Conservation (phyloP, 2,797 vertebrate genomes). For the Apodemus agrarius region DNA sequence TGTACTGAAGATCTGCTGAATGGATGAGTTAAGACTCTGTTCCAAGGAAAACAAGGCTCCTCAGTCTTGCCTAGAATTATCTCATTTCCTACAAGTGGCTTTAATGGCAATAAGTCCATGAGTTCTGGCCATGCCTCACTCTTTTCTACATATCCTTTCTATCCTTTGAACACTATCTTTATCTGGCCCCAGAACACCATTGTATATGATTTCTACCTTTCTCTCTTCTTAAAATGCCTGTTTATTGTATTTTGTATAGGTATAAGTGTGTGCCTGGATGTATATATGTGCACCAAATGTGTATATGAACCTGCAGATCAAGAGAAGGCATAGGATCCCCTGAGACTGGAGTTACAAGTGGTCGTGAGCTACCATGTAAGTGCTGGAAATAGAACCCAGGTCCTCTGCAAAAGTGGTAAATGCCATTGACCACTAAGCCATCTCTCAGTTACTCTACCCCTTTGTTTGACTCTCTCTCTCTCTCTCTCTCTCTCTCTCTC, state of each 20-base stretch:
- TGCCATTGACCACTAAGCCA: background rate
- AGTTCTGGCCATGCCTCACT: too few relatives aligned
- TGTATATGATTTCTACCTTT: background rate
- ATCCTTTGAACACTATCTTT: background rate
- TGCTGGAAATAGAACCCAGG: background rate
- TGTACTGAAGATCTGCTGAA: accelerated
- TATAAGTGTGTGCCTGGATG: background rate
- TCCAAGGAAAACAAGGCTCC: accelerated
- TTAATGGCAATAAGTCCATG: accelerated
- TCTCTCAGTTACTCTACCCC: background rate
- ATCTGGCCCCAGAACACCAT: background rate
- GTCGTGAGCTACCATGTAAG: background rate
- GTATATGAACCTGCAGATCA: background rate
- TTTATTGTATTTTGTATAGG: background rate
- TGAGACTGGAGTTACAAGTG: background rate
- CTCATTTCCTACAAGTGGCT: background rate
- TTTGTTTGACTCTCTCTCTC: too few relatives aligned
- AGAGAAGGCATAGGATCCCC: background rate
- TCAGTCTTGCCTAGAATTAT: background rate
- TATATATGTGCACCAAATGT: background rate
- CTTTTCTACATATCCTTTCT: background rate
- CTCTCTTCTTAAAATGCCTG: background rate
- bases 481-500: too few relatives aligned
- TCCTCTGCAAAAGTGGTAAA: background rate
- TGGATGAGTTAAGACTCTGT: background rate